These are phyloP conservation scores for Mola mola DNA, from an alignment of 2,113 vertebrate genomes.

Conservation along the genomic window DNA sequence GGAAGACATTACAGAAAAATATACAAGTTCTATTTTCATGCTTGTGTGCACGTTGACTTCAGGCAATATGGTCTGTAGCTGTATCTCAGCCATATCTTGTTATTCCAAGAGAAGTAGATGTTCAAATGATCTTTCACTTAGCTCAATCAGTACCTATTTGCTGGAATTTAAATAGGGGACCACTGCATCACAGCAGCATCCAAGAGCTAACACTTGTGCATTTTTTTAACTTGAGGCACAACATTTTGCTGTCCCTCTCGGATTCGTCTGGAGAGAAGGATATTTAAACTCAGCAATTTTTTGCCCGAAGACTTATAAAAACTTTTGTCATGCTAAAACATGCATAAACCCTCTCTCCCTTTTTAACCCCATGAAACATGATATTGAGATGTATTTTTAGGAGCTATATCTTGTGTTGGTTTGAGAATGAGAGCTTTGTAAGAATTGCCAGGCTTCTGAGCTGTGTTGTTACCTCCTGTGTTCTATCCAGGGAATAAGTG, in stretches of 20 bases:
- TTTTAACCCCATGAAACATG: constrained; percentile 22
- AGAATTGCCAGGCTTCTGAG: constrained; percentile 26
- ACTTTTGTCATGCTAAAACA: constrained; percentile 42
- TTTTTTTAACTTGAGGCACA: constrained; percentile 55
- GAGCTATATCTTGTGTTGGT: constrained; percentile 42
- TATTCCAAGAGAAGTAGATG: constrained; percentile 50
- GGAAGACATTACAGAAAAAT: no score
- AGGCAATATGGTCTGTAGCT: constrained; percentile 25
- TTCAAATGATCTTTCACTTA: constrained; percentile 48
- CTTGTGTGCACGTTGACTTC: no score
- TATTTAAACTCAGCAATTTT: constrained; percentile 28
- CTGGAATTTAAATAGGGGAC: constrained; percentile 61
- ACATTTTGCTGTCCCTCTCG: constrained; percentile 21
- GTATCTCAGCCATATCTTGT: constrained; percentile 20
- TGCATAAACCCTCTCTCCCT: constrained; percentile 3
- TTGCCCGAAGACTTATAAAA: constrained; percentile 36
- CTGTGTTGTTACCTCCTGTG: constrained; percentile 46
- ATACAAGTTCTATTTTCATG: no score
- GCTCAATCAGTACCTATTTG: constrained; percentile 66
- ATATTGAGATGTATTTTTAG: constrained; percentile 48
- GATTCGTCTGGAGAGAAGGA: constrained; percentile 27
- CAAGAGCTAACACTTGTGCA: constrained; percentile 49
- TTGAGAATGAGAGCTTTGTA: constrained; percentile 29
- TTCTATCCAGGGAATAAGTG: constrained; percentile 45
- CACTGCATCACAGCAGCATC: constrained; percentile 37